Base-by-base conservation (phyloP, 2,888 invertebrate genomes). In the Acholoe squamosa region DNA sequence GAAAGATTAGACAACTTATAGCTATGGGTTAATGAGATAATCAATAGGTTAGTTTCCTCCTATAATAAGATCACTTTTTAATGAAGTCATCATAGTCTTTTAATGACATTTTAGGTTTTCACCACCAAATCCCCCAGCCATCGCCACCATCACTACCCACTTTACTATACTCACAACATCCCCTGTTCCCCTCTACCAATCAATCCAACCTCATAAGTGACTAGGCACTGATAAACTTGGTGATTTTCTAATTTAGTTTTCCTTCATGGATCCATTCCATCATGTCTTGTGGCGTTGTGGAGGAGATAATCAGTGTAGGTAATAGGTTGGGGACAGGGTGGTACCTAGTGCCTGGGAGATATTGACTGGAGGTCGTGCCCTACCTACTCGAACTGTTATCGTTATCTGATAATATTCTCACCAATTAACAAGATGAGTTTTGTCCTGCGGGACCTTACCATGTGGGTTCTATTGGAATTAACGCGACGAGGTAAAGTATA, bases 271-370 rank as follows among this genome's bases (percentile, higher is more conserved):
- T 76, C 31, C 31, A 16, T 76, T 3, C 76, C 33, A 80, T 80
- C 80, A 80, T 80, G 80, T 80, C 61, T 19, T 19, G 22, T 19
- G 61, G 61, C 14, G 61, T 14, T 19, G 19, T n/a, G n/a, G 61
- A n/a, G 61, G 61, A 61, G 34, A 33, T 80, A 80, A 43, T 33
- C 80, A 80, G 43, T 33, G 43, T 80, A 80, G 80, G 43, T 80
- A 80, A 80, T 80, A 34, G 80, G 80, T 33, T 80, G 71, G 43
- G 80, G 80, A 25, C 12, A 16, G 31, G 43, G 80, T 12, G 7
- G 80, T 16, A 43, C 14, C 22, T 25, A 19, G 80, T 80, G 80
- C 80, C 80, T 80, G 80, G 80, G 80, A 80, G 80, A 33, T 80
- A 80, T 80, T 43, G 80, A 80, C 80, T 7, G 22, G 14, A 25